Conservation (phyloP, 2,797 vertebrate species). For the Eulemur rubriventer region DNA sequence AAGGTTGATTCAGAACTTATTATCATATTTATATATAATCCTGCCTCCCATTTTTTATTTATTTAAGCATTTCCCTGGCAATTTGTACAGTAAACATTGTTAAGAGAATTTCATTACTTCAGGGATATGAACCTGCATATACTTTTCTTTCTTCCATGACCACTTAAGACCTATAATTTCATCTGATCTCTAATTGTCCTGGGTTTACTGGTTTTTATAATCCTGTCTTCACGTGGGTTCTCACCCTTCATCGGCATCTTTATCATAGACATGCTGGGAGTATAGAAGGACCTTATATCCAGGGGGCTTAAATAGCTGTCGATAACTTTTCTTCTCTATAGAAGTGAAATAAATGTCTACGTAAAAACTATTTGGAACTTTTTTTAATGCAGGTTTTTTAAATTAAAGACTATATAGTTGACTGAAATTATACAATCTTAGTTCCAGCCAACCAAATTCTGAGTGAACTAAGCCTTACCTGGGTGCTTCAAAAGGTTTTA, state of each 20-base stretch:
- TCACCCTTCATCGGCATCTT: background rate
- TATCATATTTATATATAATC: background rate
- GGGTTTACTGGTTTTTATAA: background rate
- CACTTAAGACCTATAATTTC: background rate
- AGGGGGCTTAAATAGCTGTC: background rate
- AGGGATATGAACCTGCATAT: background rate
- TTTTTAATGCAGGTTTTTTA: background rate
- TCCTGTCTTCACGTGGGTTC: background rate
- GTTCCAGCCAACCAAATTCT: background rate
- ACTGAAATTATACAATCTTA: background rate
- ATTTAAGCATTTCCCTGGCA: background rate
- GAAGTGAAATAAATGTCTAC: background rate
- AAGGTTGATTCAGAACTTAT: background rate
- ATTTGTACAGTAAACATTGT: background rate
- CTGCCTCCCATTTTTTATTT: background rate
- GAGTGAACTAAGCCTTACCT: background rate
- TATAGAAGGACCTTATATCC: background rate
- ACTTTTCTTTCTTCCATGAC: background rate
- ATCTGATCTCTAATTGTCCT: background rate
- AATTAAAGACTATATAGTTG: background rate
- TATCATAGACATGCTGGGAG: background rate
- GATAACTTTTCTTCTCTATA: background rate
- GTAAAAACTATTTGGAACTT: background rate
- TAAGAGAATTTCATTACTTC: background rate
- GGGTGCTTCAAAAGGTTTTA: background rate